A percentile compares a stretch with the other conserved stretches of the same genome.
Conservation (phyloP, 2,113 vertebrate genomes). For the Oreochromis tanganicae region DNA sequence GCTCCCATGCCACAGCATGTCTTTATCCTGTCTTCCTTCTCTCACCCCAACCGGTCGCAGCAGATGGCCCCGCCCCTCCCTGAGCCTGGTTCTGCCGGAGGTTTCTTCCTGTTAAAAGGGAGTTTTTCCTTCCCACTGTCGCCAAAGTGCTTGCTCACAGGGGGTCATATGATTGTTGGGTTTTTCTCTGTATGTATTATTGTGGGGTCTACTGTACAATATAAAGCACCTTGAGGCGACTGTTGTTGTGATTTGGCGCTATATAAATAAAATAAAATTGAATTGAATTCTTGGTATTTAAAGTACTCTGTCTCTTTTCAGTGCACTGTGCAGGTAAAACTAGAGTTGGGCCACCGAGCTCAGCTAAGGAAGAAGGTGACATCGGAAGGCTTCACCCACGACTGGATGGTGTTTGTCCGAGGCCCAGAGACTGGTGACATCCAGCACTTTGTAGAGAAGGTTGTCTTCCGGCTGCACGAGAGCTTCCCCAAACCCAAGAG, state of each 20-base stretch:
- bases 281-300: not conserved
- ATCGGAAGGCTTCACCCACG: slow-evolving; percentile 95
- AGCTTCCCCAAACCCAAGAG: slow-evolving; percentile 98
- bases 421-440: slow-evolving; percentile 95
- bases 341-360: slow-evolving; percentile 96
- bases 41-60: not conserved
- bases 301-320: slow-evolving; percentile 36
- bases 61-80: not conserved
- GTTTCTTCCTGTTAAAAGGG: not conserved
- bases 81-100: not conserved
- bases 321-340: slow-evolving; percentile 98
- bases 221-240: too few relatives aligned
- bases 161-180: rapidly evolving
- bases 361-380: slow-evolving; percentile 95
- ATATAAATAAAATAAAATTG: not conserved
- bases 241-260: too few relatives aligned
- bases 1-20: rapidly evolving
- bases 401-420: slow-evolving; percentile 99
- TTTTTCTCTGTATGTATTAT: not conserved
- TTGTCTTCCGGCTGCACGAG: slow-evolving; percentile 90
- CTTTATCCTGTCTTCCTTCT: rapidly evolving
- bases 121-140: not conserved
- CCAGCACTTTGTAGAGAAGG: slow-evolving; percentile 97
- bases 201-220: too few relatives aligned
- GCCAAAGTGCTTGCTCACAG: rapidly evolving